Percentiles rank a stretch among this genome's conserved stretches.
phyloP scores from a whole-genome alignment of 1,140 invertebrate species.

The Nebria ingens region DNA sequence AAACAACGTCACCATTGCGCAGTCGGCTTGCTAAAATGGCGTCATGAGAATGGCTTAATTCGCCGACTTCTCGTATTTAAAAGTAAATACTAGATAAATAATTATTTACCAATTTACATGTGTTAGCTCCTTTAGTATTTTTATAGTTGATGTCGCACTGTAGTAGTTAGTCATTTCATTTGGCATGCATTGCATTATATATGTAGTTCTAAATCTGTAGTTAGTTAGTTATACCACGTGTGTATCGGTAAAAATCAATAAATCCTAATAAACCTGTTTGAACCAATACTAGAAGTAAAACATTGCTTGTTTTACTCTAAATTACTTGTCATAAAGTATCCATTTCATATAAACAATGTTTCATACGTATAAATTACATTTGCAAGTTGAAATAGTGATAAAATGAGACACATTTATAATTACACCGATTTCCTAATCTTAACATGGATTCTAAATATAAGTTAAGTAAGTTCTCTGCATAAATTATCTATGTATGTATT shows the following conservation, averaged over 20 bases:
- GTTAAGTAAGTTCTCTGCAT: background rate
- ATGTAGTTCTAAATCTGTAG: background rate
- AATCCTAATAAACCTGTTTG: conserved; percentile 3
- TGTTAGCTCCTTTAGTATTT: background rate
- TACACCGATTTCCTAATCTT: background rate
- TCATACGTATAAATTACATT: background rate
- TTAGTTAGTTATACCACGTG: conserved; percentile 5
- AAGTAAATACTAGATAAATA: conserved; percentile 17
- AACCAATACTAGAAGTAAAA: background rate
- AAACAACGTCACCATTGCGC: conserved; percentile 15
- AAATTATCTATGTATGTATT: no score
- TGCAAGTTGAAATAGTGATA: background rate
- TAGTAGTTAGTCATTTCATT: background rate
- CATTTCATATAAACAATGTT: background rate
- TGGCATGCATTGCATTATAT: background rate
- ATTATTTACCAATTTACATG: conserved; percentile 2
- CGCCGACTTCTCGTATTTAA: conserved; percentile 11
- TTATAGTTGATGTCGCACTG: background rate
- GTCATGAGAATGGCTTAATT: conserved; percentile 18
- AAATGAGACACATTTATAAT: conserved; percentile 8
- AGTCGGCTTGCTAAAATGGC: conserved; percentile 37
- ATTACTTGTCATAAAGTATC: no score
- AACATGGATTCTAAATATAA: conserved; percentile 8
- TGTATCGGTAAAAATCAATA: conserved; percentile 3
- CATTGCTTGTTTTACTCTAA: no score